phyloP scores from a whole-genome alignment of 2,888 invertebrate species.

The Drosophila ustulata region DNA sequence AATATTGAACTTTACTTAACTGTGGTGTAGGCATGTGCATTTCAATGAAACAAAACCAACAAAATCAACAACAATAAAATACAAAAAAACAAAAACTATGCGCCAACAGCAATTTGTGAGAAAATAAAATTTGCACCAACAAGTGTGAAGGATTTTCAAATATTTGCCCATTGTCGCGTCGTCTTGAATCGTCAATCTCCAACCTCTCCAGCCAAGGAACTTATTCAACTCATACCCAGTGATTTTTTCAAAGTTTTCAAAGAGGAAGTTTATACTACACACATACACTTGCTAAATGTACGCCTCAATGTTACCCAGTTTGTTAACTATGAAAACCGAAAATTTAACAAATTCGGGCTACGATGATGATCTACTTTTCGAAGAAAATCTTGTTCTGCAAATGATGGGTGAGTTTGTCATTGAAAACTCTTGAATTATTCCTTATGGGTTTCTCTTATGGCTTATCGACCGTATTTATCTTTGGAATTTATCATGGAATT shows the following conservation, averaged over 20 bases:
- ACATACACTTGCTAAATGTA: constrained; percentile 54
- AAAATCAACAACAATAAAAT: constrained; percentile 16
- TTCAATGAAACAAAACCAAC: constrained; percentile 19
- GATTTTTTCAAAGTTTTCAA: constrained; percentile 1
- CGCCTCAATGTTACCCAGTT: constrained; percentile 76
- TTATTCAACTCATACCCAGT: constrained; percentile 3
- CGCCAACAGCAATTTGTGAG: constrained; percentile 53
- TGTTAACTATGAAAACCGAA: constrained; percentile 85
- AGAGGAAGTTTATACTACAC: constrained; percentile 27
- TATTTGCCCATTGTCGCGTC: constrained; percentile 46
- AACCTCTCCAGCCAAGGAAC: constrained; percentile 19
- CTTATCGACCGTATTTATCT: constrained; percentile 6
- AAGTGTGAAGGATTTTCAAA: constrained; percentile 65
- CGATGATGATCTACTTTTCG: constrained; percentile 83
- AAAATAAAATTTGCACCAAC: constrained; percentile 51
- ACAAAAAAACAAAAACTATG: constrained; percentile 30
- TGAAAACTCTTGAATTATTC: not conserved
- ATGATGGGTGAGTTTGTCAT: constrained; percentile 82
- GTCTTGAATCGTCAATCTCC: constrained; percentile 1
- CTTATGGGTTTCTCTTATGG: constrained; percentile 5
- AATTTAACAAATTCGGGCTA: constrained; percentile 80
- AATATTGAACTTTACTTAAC: constrained; percentile 77
- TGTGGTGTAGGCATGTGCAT: constrained; percentile 38
- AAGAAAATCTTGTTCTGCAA: constrained; percentile 83
- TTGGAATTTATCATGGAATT: constrained; percentile 31